Evolutionary conservation across 1,140 invertebrate species (phyloP).

Genomic region (Dendrolimus punctatus): DNA sequence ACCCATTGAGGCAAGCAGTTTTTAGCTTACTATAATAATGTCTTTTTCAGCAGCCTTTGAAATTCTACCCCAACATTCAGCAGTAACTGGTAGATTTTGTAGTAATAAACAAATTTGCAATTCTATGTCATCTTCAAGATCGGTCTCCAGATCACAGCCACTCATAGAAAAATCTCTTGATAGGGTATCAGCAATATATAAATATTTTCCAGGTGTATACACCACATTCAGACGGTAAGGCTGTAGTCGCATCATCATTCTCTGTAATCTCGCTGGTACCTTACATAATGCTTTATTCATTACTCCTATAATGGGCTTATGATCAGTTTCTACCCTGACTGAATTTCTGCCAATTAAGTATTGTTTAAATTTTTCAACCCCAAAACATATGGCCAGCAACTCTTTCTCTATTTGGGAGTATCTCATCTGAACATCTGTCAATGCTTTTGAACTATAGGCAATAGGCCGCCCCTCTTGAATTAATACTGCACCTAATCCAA

Average conservation of each 20-base stretch:
- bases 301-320: slow-evolving; percentile 14
- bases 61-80: slow-evolving; percentile 1
- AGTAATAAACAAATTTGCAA: neutral
- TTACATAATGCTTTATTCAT: slow-evolving; percentile 15
- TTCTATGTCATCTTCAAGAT: slow-evolving; percentile 2
- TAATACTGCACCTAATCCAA: slow-evolving; percentile 31
- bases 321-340: slow-evolving; percentile 35
- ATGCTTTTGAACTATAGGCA: slow-evolving; percentile 41
- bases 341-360: slow-evolving; percentile 43
- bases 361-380: slow-evolving; percentile 37
- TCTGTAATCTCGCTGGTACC: slow-evolving; percentile 15
- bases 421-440: slow-evolving; percentile 9
- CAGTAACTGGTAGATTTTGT: neutral
- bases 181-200: slow-evolving; percentile 13
- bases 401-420: slow-evolving; percentile 53
- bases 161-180: slow-evolving; percentile 5
- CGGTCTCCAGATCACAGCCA: slow-evolving; percentile 7
- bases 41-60: slow-evolving; percentile 3
- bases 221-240: slow-evolving; percentile 11
- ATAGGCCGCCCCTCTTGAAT: slow-evolving; percentile 31
- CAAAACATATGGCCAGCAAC: slow-evolving; percentile 37
- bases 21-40: neutral
- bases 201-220: slow-evolving; percentile 14
- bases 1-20: slow-evolving; percentile 1
- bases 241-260: slow-evolving; percentile 15